Conservation (phyloP, 2,888 invertebrate species). For the Pristionchus entomophagus region DNA sequence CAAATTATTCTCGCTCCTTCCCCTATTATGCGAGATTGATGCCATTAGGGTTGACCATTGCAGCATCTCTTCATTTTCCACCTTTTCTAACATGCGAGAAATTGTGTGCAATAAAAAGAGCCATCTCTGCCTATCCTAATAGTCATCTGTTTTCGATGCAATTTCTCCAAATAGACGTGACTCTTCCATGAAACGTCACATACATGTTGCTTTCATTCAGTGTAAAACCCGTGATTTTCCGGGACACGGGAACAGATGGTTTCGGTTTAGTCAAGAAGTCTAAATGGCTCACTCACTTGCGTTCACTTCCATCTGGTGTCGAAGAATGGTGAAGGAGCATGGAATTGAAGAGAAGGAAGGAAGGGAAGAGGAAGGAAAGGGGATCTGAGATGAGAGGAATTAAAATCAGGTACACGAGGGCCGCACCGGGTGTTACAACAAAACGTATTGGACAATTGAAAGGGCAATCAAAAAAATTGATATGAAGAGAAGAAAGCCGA, state of each 20-base stretch:
- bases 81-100: no score
- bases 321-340: not conserved
- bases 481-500: not conserved
- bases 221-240: not conserved
- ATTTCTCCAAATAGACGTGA: no score
- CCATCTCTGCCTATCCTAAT: no score
- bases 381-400: not conserved
- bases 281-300: conserved; percentile 11
- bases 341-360: not conserved
- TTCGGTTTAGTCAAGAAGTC: not conserved
- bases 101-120: no score
- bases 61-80: no score
- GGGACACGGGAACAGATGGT: not conserved
- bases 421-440: not conserved
- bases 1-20: no score
- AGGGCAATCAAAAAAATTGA: not conserved
- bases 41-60: no score
- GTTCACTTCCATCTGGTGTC: conserved; percentile 8
- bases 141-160: no score
- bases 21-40: no score
- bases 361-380: not conserved
- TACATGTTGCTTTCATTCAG: not conserved
- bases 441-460: not conserved
- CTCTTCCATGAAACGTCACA: no score
- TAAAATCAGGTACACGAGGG: no score